Percentiles rank a stretch among this genome's conserved stretches.
Evolutionary conservation across 2,113 vertebrate species (phyloP).

Genomic region (Piprites chloris): DNA sequence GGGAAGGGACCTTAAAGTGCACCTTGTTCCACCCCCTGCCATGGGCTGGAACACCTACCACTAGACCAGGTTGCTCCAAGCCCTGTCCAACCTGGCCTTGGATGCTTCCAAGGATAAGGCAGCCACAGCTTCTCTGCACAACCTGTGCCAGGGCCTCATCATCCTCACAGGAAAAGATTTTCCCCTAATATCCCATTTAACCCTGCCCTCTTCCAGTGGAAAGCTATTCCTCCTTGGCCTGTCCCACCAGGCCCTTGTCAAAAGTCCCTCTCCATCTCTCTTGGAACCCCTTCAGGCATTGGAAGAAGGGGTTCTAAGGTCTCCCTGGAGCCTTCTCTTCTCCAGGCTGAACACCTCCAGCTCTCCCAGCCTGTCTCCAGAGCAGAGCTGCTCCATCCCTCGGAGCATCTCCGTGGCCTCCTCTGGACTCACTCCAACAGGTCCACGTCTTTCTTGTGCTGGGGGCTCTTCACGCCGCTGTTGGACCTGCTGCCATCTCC

Average conservation of each 20-base stretch:
- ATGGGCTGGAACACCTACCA: background rate
- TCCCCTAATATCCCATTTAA: background rate
- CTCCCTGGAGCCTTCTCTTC: background rate
- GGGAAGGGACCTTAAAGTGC: background rate
- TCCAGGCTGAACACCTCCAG: background rate
- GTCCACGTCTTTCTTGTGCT: background rate
- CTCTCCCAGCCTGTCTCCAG: background rate
- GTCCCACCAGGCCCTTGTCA: background rate
- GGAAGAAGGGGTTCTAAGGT: rapidly evolving
- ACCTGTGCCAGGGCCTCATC: rapidly evolving
- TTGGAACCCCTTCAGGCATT: background rate
- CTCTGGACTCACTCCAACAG: background rate
- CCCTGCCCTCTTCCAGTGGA: background rate
- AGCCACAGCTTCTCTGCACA: background rate
- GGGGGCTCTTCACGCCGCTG: rapidly evolving
- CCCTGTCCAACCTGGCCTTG: rapidly evolving
- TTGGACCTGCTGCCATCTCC: rapidly evolving
- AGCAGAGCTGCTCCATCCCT: background rate
- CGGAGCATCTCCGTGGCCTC: too few relatives aligned
- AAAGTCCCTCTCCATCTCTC: background rate
- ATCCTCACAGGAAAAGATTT: rapidly evolving
- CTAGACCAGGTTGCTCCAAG: rapidly evolving
- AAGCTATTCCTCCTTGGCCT: background rate
- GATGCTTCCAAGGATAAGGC: background rate
- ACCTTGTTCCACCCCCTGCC: background rate